These are phyloP conservation scores for Altica lythri DNA, from an alignment of 2,888 invertebrate species.

Conservation along the genomic window DNA sequence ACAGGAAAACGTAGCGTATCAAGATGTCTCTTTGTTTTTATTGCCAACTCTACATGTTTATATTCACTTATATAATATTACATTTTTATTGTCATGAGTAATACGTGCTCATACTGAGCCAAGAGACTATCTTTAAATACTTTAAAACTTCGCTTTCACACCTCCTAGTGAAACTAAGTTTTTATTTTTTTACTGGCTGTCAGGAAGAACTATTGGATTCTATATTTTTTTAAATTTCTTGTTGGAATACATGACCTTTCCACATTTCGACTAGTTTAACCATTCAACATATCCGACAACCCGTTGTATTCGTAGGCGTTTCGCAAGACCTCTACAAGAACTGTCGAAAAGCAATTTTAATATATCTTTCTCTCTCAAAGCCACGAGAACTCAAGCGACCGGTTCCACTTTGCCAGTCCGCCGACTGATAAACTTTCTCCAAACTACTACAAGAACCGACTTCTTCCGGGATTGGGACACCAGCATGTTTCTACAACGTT, in stretches of 20 bases:
- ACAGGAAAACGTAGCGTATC: too few relatives aligned
- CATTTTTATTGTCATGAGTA: too few relatives aligned
- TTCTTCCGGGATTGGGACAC: conserved; percentile 54
- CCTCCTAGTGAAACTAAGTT: too few relatives aligned
- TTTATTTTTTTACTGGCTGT: too few relatives aligned
- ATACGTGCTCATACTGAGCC: too few relatives aligned
- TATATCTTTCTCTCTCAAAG: conserved; percentile 14
- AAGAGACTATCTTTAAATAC: too few relatives aligned
- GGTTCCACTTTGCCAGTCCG: conserved; percentile 48
- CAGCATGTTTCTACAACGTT: conserved; percentile 4
- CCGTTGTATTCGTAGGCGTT: conserved; percentile 14
- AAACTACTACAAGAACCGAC: conserved; percentile 36
- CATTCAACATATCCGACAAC: not conserved
- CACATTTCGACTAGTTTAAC: not conserved
- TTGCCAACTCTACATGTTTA: too few relatives aligned
- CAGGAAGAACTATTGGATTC: too few relatives aligned
- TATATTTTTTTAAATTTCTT: not conserved
- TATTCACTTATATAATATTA: too few relatives aligned
- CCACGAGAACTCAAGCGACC: conserved; percentile 37
- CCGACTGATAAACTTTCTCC: conserved; percentile 49
- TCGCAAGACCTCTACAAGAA: conserved; percentile 16
- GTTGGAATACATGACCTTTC: conserved; percentile 1
- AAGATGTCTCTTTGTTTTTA: too few relatives aligned
- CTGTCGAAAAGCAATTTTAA: conserved; percentile 17
- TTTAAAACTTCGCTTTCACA: too few relatives aligned